These are phyloP conservation scores for Lasioglossum lativentre DNA, from an alignment of 2,888 invertebrate species.

Conservation along the genomic window DNA sequence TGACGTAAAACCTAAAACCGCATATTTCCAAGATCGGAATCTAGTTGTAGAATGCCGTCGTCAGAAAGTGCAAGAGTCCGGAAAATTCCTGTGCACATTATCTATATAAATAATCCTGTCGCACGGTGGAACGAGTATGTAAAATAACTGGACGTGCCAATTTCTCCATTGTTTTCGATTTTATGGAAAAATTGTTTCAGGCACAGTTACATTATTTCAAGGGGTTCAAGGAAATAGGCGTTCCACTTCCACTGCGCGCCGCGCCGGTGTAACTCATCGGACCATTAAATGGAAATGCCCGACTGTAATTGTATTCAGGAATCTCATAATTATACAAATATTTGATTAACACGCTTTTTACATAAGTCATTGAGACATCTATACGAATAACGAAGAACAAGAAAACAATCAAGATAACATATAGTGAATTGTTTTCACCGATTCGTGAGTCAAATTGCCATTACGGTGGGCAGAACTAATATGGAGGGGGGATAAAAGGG, in stretches of 20 bases:
- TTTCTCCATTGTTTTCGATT: background rate
- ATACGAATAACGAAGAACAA: background rate
- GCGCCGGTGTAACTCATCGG: background rate
- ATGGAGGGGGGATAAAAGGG: no score
- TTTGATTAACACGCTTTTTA: background rate
- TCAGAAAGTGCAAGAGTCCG: conserved; percentile 1
- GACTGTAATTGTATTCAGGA: background rate
- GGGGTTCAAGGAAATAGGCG: background rate
- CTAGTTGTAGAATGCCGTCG: conserved; percentile 13
- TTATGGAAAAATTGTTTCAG: background rate
- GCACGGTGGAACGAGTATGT: conserved; percentile 6
- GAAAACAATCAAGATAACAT: background rate
- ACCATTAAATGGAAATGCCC: background rate
- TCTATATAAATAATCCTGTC: background rate
- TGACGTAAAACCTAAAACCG: conserved; percentile 30
- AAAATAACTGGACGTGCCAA: background rate
- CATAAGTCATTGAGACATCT: background rate
- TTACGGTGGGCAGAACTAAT: background rate
- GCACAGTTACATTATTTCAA: background rate
- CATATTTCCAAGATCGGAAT: conserved; percentile 32
- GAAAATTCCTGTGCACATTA: conserved; percentile 35
- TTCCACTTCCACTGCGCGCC: no score
- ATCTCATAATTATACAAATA: background rate
- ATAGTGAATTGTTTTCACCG: background rate
- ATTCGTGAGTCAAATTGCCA: background rate